Percentiles rank a stretch among this genome's conserved stretches.
Evolutionary conservation across 2,113 vertebrate genomes (phyloP).

Genomic region (Vimba vimba): DNA sequence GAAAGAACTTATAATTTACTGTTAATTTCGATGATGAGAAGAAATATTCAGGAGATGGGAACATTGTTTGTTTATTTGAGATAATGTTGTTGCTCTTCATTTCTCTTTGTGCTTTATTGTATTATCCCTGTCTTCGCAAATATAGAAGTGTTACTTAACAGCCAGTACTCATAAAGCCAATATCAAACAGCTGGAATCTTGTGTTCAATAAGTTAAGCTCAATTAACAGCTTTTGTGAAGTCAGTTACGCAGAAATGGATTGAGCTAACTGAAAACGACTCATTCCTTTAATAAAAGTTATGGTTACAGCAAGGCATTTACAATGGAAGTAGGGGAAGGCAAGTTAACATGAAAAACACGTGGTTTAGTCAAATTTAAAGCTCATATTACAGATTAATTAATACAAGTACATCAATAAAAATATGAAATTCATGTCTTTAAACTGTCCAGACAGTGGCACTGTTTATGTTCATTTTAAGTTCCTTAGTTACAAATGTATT

Average conservation of each 20-base stretch:
- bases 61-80: background rate
- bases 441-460: background rate
- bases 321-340: background rate
- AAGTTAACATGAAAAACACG: background rate
- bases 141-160: background rate
- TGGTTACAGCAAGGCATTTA: background rate
- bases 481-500: no score
- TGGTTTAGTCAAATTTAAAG: background rate
- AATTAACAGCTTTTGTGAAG: background rate
- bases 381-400: background rate
- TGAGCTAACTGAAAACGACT: background rate
- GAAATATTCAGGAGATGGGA: slow-evolving; percentile 1
- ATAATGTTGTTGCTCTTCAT: background rate
- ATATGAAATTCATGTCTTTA: background rate
- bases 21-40: background rate
- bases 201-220: background rate
- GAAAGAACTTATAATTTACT: background rate
- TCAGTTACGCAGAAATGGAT: background rate
- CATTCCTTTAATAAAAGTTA: background rate
- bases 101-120: background rate
- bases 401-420: background rate
- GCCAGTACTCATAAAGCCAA: background rate
- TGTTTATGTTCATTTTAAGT: no score
- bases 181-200: background rate
- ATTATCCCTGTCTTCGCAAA: background rate